Conservation (phyloP, 1,140 invertebrate genomes). For the Augochlora pura region DNA sequence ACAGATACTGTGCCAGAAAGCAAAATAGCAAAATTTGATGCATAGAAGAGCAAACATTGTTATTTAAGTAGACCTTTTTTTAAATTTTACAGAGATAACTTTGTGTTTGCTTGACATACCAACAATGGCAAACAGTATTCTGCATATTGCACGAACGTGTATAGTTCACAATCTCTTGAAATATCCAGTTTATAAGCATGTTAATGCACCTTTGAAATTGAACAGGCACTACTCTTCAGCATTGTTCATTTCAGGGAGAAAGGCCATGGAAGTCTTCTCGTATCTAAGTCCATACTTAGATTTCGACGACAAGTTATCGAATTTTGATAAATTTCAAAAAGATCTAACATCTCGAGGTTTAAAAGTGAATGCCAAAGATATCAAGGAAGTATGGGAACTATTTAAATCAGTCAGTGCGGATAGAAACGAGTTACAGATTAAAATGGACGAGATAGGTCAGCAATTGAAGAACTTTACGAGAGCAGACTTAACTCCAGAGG, state of each 20-base stretch:
- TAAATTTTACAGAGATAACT: neutral
- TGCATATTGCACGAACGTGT: neutral
- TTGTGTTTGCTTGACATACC: neutral
- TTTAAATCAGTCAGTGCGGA: slow-evolving; percentile 77
- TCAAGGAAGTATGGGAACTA: slow-evolving; percentile 80
- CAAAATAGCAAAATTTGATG: slow-evolving; percentile 58
- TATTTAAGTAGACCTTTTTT: neutral
- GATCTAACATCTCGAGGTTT: slow-evolving; percentile 79
- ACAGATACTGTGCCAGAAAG: slow-evolving; percentile 10
- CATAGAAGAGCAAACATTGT: slow-evolving; percentile 19
- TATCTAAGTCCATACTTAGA: slow-evolving; percentile 84
- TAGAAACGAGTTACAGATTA: slow-evolving; percentile 75
- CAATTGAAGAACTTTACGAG: slow-evolving; percentile 66
- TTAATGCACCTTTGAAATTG: neutral
- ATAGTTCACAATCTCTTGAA: neutral
- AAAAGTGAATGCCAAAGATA: slow-evolving; percentile 75
- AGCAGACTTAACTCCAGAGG: slow-evolving; percentile 71
- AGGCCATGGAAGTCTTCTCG: slow-evolving; percentile 82
- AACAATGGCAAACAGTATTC: slow-evolving; percentile 12
- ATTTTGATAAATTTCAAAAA: slow-evolving; percentile 77
- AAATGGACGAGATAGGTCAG: slow-evolving; percentile 66
- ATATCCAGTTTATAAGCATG: neutral
- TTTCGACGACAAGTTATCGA: slow-evolving; percentile 79
- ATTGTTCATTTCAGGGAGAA: slow-evolving; percentile 83
- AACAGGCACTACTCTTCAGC: slow-evolving; percentile 77